Base-by-base conservation (phyloP, 2,797 vertebrate species). In the Malacoraja senta region DNA sequence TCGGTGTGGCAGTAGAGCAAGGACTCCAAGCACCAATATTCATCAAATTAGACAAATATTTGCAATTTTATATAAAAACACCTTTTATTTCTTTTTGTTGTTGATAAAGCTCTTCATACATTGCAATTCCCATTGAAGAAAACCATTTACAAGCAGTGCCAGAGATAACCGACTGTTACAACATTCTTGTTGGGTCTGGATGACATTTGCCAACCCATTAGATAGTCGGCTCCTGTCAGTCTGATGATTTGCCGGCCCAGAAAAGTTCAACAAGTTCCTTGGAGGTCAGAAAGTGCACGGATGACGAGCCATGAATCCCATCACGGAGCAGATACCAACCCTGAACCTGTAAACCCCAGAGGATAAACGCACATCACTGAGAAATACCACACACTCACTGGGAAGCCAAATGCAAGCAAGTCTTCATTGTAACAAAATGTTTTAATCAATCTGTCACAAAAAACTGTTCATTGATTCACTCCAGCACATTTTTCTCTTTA, bases 1-100 rank as follows among this genome's bases (percentile, higher is more conserved):
- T 65, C 0, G 2, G 15, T 35, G 29, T 88, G 9, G 26, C 21
- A 32, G n/a, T 1, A 7, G 1, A 1, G 35, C 44, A 58, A 17
- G 13, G 81, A 6, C 13, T 29, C 26, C 8, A n/a, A 19, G 29
- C 26, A 88, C 4, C 8, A 86, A 86, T 53, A n/a, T 61, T n/a
- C 4, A 83, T 83, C 44, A 84, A 84, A 88, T 17, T 17, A 68
- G 61, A 65, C 84, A 32, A 63, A 21, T 65, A 17, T 29, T 8
- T 63, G 9, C n/a, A 35, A 35, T 3, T 68, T 68, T 68, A 88
- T 88, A 68, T 17, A 88, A 88, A 65, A 88, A 88, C 32, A 68
- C 81, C 24, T 61, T 88, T 88, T 88, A 88, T 78, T 78, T 77
- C 15, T 86, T 86, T 86, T 44, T 81, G 24, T 63, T 88, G n/a